Conservation (phyloP, 1,140 invertebrate species). For the Drosophila nikananu region DNA sequence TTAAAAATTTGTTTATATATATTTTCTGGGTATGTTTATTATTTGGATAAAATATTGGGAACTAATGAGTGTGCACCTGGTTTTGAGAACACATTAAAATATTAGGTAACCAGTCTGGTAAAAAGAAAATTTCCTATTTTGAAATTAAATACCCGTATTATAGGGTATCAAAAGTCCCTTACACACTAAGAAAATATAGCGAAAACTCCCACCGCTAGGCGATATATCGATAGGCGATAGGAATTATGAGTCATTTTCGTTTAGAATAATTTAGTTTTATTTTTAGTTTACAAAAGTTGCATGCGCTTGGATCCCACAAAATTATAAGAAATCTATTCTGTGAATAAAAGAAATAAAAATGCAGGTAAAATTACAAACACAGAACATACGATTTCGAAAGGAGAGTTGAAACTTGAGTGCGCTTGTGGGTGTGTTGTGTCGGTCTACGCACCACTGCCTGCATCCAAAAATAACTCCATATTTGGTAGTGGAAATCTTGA, state of each 20-base stretch:
- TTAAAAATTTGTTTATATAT: no score
- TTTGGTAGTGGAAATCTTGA: constrained; percentile 59
- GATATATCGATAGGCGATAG: constrained; percentile 3
- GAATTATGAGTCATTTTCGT: constrained; percentile 41
- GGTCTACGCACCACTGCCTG: constrained; percentile 14
- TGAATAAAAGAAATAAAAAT: constrained; percentile 20
- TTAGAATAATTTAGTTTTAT: constrained; percentile 41
- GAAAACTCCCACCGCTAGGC: neutral
- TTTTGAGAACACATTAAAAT: no score
- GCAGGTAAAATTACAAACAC: constrained; percentile 27
- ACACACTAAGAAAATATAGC: neutral
- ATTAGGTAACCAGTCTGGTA: neutral
- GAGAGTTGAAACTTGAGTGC: no score
- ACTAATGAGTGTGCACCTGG: no score
- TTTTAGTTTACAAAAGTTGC: constrained; percentile 48
- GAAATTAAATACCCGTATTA: neutral
- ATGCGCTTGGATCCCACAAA: neutral
- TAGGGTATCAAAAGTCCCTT: neutral
- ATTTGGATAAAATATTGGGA: no score
- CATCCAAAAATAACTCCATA: constrained; percentile 59
- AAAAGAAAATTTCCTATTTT: neutral
- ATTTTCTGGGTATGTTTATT: no score
- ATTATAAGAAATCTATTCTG: constrained; percentile 6
- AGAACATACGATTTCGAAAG: neutral
- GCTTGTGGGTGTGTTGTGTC: constrained; percentile 16